Evolutionary conservation across 2,888 invertebrate species (phyloP), one percentile per base, ranked within the genome.

Genomic region (Nowickia ferox): DNA sequence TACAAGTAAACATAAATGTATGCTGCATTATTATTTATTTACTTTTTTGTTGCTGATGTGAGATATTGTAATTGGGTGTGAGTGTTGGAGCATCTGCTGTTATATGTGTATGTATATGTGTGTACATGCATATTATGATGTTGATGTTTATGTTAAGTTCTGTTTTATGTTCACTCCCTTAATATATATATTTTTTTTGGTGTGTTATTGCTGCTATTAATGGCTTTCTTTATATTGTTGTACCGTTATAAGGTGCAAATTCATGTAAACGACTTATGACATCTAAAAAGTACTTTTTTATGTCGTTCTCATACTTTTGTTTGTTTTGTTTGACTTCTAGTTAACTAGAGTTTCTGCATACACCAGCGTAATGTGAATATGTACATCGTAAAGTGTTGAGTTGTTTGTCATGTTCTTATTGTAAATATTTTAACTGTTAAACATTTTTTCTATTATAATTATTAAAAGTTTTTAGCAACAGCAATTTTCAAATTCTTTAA

Each of bases 241-340:
- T 75, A 46, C 10, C 15, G 42, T 68, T 68, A 40, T 55, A 75
- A 82, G 75, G 81, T 82, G 75, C 81, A 76, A 82, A 76, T 55
- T 82, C 81, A 82, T 82, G 75, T 76, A 57, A 77, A 81, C 81
- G 84, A 84, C 84, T 81, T 81, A 74, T 80, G 77, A 74, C 81
- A 81, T 77, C 61, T 57, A 74, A 74, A 81, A 76, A 77, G 81
- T 84, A 81, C 61, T 55, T 77, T 81, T 84, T 81, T 63, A 68
- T 81, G 81, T 80, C 44, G 42, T 71, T 38, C 42, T n/a, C 2
- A 30, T n/a, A 44, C 53, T 51, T 19, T 48, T 59, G 40, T 22
- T 10, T 13, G 46, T 59, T 15, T 5, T 40, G 46, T 66, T 53
- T 30, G 10, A 10, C 5, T 19, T 61, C 61, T 75, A 9, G 40